These are phyloP conservation scores for Lithobates sylvaticus DNA, from an alignment of 2,797 vertebrate genomes.

Conservation along the genomic window DNA sequence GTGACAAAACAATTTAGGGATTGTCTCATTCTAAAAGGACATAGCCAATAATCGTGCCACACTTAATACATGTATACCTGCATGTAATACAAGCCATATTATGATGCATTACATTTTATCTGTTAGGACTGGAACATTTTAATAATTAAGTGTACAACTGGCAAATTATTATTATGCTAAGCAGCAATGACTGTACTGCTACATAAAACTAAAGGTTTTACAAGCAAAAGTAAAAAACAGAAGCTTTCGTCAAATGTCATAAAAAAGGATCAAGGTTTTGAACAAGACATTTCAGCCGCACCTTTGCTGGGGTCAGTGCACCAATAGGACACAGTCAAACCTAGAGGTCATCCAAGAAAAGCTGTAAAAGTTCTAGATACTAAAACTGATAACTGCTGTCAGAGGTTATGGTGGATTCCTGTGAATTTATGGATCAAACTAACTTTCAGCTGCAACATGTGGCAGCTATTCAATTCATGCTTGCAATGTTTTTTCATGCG, in stretches of 20 bases:
- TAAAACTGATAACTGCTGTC: not conserved
- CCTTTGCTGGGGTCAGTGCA: not conserved
- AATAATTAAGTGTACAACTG: not conserved
- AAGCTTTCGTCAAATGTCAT: not conserved
- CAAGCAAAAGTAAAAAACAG: not conserved
- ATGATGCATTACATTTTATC: conserved; percentile 10
- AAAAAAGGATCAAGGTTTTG: too few species aligned
- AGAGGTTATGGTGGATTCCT: not conserved
- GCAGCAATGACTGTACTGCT: not conserved
- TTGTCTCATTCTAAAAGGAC: conserved; percentile 27
- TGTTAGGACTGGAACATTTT: not conserved
- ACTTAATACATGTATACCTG: conserved; percentile 21
- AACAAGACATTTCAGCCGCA: not conserved
- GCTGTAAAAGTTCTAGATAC: not conserved
- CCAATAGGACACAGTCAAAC: too few species aligned
- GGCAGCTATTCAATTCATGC: not conserved
- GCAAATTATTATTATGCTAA: not conserved
- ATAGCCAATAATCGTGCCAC: not conserved
- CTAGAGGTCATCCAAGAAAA: too few species aligned
- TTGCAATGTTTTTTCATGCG: not conserved
- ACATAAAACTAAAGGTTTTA: not conserved
- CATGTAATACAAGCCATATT: conserved; percentile 18
- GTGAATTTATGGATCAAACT: not conserved
- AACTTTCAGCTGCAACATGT: not conserved
- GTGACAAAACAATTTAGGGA: conserved; percentile 54